These are phyloP conservation scores for Itoplectis maculator DNA, from an alignment of 2,888 invertebrate genomes.

Conservation along the genomic window DNA sequence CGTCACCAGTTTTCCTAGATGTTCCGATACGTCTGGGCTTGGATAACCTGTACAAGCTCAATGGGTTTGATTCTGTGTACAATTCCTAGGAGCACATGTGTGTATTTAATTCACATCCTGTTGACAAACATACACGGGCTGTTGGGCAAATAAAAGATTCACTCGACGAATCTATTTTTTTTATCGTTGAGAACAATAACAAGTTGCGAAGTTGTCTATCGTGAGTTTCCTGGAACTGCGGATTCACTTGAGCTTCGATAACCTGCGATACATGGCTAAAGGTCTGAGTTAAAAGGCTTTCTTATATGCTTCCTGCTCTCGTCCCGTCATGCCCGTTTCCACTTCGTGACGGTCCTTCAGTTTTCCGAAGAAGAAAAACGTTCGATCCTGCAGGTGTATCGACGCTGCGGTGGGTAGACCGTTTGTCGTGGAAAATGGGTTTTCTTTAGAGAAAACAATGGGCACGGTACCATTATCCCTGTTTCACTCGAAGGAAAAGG, in stretches of 20 bases:
- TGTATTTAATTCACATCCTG: too few species aligned
- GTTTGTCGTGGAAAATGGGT: slow-evolving; percentile 63
- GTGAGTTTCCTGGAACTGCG: not conserved
- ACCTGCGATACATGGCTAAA: slow-evolving; percentile 38
- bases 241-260: slow-evolving; percentile 40
- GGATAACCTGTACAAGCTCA: too few species aligned
- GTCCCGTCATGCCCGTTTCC: slow-evolving; percentile 5
- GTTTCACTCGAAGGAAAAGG: slow-evolving; percentile 43
- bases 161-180: slow-evolving; percentile 22
- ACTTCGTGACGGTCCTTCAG: not conserved
- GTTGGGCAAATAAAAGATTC: not conserved
- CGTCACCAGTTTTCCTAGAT: too few species aligned
- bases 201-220: too few species aligned
- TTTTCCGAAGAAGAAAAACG: slow-evolving; percentile 37
- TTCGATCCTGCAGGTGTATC: slow-evolving; percentile 66
- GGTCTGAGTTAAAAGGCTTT: slow-evolving; percentile 27
- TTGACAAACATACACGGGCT: too few species aligned
- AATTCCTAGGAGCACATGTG: too few species aligned
- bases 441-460: slow-evolving; percentile 70
- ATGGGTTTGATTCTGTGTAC: too few species aligned
- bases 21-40: too few species aligned
- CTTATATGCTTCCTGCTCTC: not conserved
- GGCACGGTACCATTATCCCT: slow-evolving; percentile 64
- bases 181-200: slow-evolving; percentile 12
- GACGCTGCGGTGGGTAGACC: slow-evolving; percentile 25